Evolutionary conservation across 2,888 invertebrate genomes (phyloP).

Genomic region (Rhamphomyia laevipes): DNA sequence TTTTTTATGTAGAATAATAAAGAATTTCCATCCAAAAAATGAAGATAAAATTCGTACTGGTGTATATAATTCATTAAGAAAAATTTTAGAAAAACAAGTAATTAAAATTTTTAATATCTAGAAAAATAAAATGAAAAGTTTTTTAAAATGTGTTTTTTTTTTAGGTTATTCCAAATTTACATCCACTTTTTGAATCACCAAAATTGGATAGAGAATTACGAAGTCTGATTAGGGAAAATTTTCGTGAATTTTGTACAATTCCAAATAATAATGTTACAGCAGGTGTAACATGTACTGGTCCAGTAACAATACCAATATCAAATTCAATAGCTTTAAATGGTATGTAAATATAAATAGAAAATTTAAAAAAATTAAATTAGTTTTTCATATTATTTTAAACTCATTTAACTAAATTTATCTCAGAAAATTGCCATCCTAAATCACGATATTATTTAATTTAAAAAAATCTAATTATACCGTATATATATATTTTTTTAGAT

Average conservation of each 20-base stretch:
- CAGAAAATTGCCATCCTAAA: no score
- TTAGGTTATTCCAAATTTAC: constrained; percentile 48
- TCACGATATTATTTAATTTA: background rate
- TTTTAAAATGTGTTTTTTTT: constrained; percentile 2
- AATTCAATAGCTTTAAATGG: constrained; percentile 13
- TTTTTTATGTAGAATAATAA: constrained; percentile 54
- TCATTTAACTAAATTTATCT: no score
- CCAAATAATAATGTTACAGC: constrained; percentile 19
- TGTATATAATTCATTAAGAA: constrained; percentile 34
- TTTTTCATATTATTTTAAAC: no score
- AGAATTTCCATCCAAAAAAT: constrained; percentile 32
- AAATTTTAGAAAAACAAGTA: constrained; percentile 62
- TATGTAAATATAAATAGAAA: constrained; percentile 11
- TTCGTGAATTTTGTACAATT: constrained; percentile 61
- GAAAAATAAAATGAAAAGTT: no score
- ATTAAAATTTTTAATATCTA: background rate
- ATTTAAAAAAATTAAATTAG: no score
- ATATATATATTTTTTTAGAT: background rate
- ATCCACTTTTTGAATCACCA: constrained; percentile 44
- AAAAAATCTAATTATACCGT: background rate
- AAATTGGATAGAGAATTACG: constrained; percentile 53
- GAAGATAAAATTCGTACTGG: constrained; percentile 39
- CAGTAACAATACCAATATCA: constrained; percentile 22
- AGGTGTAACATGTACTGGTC: constrained; percentile 14
- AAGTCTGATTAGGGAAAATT: constrained; percentile 76